A percentile compares a stretch with the other conserved stretches of the same genome.
phyloP scores from a whole-genome alignment of 2,888 invertebrate species.

The Drosophila robusta region DNA sequence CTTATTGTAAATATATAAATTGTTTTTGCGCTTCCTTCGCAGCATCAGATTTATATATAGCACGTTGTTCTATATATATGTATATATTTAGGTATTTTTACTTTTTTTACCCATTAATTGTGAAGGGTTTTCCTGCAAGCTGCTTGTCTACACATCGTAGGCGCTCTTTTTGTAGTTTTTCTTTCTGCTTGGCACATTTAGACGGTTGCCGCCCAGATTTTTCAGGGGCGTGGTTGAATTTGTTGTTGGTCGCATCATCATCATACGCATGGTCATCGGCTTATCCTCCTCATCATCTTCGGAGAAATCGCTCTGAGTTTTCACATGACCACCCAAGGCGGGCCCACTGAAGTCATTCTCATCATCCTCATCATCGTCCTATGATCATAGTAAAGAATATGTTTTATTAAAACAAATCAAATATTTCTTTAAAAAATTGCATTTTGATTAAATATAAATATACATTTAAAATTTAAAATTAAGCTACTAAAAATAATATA shows the following conservation, averaged over 20 bases:
- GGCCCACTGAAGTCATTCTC: conserved; percentile 85
- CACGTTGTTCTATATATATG: conserved; percentile 14
- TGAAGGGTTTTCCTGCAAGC: conserved; percentile 1
- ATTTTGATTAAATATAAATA: neutral
- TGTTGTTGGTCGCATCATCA: conserved; percentile 74
- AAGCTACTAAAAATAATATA: conserved; percentile 8
- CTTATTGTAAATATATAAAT: conserved; percentile 72
- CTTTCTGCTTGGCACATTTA: conserved; percentile 85
- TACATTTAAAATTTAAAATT: neutral
- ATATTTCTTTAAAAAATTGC: neutral
- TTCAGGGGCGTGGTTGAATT: conserved; percentile 44
- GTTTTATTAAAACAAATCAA: neutral
- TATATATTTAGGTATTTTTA: conserved; percentile 11
- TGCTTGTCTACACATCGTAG: conserved; percentile 85
- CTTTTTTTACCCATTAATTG: conserved; percentile 2
- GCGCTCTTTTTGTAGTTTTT: conserved; percentile 86
- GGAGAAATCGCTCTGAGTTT: conserved; percentile 84
- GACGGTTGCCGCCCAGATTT: conserved; percentile 71
- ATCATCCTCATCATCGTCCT: conserved; percentile 85
- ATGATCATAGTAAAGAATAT: neutral
- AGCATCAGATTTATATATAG: conserved; percentile 31
- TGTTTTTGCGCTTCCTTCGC: conserved; percentile 45
- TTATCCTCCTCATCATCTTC: conserved; percentile 86
- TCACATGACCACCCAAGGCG: conserved; percentile 84
- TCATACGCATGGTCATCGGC: conserved; percentile 84